Evolutionary conservation across 2,797 vertebrate genomes (phyloP), one percentile per base, ranked within the genome.

Genomic region (Malacoctenus gilli): DNA sequence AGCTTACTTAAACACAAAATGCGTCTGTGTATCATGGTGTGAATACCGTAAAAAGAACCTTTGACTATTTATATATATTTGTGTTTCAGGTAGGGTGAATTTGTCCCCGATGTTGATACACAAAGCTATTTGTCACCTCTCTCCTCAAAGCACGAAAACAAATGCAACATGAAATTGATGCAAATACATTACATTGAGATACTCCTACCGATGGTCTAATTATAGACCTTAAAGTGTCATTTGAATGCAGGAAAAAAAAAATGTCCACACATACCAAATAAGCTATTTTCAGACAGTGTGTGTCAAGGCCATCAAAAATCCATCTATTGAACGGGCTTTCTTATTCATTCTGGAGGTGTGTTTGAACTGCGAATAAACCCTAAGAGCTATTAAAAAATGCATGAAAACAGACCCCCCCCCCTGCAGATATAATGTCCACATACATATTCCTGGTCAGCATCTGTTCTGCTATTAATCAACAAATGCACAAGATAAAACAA

Each of bases 221-320:
- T 84, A 80, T 77, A 65, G 68, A 68, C 28, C 15, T 49, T 53
- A 61, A 58, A 71, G 44, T 72, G 57, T 75, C 13, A 79, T 72
- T 74, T 76, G 62, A 82, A 81, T 75, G 54, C 39, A 18, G 23
- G 16, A 59, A 57, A 28, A 28, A 28, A 46, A 54, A 71, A 66
- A 81, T 34, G 43, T 54, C 51, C 36, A 63, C n/a, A 23, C 67
- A 62, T 77, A 79, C 25, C 65, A 73, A 55, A 54, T 64, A 51
- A 77, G 73, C 68, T 80, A 72, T 86, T 83, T 85, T 73, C 59
- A 79, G 66, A 70, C 11, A 22, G 37, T 50, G 53, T 50, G 53
- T 5, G 37, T 68, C 53, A 50, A 69, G 44, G 55, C 25, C 59
- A 59, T 82, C 48, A 63, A 66, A 83, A 72, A 72, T 79, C 58